phyloP scores from a whole-genome alignment of 2,113 vertebrate genomes.

The Poicephalus meyeri region DNA sequence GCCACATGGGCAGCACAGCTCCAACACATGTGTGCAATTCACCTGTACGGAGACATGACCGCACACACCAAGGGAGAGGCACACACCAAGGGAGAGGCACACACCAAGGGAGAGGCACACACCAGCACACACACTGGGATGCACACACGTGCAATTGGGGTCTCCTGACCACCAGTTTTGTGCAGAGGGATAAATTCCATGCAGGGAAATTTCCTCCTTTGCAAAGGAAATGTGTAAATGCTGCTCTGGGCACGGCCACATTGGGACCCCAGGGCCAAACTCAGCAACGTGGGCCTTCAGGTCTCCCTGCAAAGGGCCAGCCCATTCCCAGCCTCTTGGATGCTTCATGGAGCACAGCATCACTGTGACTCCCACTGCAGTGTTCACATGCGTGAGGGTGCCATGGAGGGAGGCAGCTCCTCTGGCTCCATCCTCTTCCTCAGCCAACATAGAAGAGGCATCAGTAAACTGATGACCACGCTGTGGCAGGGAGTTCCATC shows the following conservation, averaged over 20 bases:
- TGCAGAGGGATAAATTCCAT: neutral
- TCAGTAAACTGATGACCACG: accelerated
- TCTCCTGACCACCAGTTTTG: neutral
- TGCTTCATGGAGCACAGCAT: neutral
- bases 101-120: neutral
- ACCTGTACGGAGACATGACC: neutral
- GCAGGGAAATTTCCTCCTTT: neutral
- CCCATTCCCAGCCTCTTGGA: neutral
- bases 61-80: accelerated
- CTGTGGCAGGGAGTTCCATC: neutral
- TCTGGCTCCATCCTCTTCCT: neutral
- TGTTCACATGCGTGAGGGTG: neutral
- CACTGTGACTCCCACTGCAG: neutral
- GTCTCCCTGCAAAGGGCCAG: neutral
- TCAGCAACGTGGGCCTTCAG: neutral
- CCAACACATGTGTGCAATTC: accelerated
- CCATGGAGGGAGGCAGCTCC: neutral
- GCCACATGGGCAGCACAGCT: accelerated
- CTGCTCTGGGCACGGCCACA: neutral
- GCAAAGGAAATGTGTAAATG: neutral
- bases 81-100: accelerated
- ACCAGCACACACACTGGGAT: neutral
- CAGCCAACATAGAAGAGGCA: neutral
- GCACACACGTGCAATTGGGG: accelerated
- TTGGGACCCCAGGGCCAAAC: neutral